phyloP scores from a whole-genome alignment of 2,797 vertebrate genomes.

The Discoglossus pictus region DNA sequence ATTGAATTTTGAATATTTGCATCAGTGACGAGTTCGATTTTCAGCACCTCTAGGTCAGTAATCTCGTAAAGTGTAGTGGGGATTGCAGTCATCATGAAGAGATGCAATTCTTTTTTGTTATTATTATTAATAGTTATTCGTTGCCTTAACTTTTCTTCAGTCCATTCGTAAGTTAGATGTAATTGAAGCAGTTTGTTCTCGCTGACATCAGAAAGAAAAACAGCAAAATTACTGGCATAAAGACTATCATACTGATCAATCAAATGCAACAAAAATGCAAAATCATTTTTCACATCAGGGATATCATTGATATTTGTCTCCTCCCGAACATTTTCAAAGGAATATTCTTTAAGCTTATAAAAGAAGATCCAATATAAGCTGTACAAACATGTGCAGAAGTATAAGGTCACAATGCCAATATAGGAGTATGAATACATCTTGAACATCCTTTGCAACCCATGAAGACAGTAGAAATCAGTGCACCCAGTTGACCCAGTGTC shows the following conservation, averaged over 20 bases:
- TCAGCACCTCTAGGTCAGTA: conserved; percentile 26
- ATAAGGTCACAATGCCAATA: conserved; percentile 20
- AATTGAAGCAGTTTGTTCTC: not conserved
- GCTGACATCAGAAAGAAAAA: conserved; percentile 26
- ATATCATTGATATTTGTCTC: conserved; percentile 44
- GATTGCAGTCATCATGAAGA: conserved; percentile 37
- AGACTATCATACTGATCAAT: conserved; percentile 44
- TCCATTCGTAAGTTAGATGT: conserved; percentile 11
- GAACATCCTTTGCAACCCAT: conserved; percentile 37
- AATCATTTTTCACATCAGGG: conserved; percentile 44
- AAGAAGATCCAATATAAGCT: conserved; percentile 31
- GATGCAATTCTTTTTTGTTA: conserved; percentile 39
- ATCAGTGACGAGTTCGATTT: conserved; percentile 36
- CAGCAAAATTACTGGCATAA: conserved; percentile 37
- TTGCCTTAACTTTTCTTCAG: conserved; percentile 31
- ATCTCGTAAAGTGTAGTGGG: conserved; percentile 34
- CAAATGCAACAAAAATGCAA: conserved; percentile 43
- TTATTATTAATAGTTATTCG: conserved; percentile 21
- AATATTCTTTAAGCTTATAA: conserved; percentile 39
- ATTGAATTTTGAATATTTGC: conserved; percentile 16
- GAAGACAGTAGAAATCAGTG: conserved; percentile 36
- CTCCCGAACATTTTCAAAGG: conserved; percentile 27
- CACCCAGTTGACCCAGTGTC: conserved; percentile 26
- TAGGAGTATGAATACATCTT: conserved; percentile 32
- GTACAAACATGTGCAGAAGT: conserved; percentile 29